phyloP scores from a whole-genome alignment of 2,113 vertebrate species.

The Tricholaema leucomelas region DNA sequence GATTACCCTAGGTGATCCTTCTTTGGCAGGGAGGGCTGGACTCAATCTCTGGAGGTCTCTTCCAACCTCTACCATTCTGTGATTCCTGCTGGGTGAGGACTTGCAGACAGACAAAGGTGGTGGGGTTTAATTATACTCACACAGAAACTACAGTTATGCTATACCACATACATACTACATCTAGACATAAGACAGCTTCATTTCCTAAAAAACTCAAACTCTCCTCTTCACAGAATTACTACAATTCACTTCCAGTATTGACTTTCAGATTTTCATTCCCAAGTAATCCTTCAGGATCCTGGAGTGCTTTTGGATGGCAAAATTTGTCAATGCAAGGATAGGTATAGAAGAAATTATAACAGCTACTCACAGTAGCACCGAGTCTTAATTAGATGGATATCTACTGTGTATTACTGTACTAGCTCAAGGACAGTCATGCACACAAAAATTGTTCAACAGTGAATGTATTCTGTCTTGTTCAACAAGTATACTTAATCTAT shows the following conservation, averaged over 20 bases:
- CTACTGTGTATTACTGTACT: background rate
- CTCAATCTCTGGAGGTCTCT: too few relatives aligned
- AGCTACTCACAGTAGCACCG: background rate
- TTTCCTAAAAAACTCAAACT: background rate
- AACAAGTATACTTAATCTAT: conserved; percentile 30
- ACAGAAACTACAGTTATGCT: background rate
- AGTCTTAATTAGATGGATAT: conserved; percentile 57
- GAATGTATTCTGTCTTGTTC: conserved; percentile 56
- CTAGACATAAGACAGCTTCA: background rate
- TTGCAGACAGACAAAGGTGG: background rate
- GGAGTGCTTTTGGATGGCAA: conserved; percentile 28
- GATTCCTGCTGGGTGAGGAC: background rate
- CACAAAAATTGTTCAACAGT: conserved; percentile 54
- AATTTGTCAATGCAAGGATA: conserved; percentile 36
- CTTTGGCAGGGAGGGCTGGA: too few relatives aligned
- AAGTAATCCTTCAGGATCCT: conserved; percentile 41
- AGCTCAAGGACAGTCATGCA: conserved; percentile 72
- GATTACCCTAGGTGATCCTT: too few relatives aligned
- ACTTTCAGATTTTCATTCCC: conserved; percentile 22
- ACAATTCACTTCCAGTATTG: conserved; percentile 3
- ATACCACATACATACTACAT: background rate
- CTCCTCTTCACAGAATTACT: background rate
- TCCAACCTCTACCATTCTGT: too few relatives aligned
- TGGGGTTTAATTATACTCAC: background rate
- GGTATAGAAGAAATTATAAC: conserved; percentile 37